A percentile compares a stretch with the other conserved stretches of the same genome.
Evolutionary conservation across 1,140 invertebrate species (phyloP).

Genomic region (Calephelis virginiensis): DNA sequence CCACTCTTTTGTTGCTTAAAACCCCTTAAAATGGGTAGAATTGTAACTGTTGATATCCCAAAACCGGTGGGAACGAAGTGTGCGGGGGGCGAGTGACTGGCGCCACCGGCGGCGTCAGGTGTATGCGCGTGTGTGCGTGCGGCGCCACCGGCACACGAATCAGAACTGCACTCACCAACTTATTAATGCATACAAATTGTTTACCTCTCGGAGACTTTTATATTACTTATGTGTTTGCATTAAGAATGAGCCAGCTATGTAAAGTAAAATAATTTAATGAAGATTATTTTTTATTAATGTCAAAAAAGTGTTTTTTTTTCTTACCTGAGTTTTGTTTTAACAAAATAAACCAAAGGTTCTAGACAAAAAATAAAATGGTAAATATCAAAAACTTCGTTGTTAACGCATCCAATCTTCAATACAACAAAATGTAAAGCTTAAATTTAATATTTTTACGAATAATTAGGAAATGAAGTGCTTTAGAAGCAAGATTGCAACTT

Average conservation of each 20-base stretch:
- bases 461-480: too few species aligned
- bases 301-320: too few species aligned
- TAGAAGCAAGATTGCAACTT: too few species aligned
- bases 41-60: constrained; percentile 34
- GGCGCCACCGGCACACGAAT: constrained; percentile 57
- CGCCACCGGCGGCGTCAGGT: constrained; percentile 74
- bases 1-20: too few species aligned
- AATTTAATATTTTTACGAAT: too few species aligned
- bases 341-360: too few species aligned
- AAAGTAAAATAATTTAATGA: not conserved
- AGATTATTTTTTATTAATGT: not conserved
- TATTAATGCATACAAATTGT: constrained; percentile 26
- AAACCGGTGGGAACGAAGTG: constrained; percentile 28
- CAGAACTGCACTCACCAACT: constrained; percentile 14
- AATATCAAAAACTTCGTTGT: too few species aligned
- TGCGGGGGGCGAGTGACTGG: constrained; percentile 48
- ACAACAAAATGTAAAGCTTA: too few species aligned
- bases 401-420: too few species aligned
- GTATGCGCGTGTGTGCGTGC: constrained; percentile 66
- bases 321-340: too few species aligned
- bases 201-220: constrained; percentile 40
- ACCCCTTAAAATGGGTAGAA: not conserved
- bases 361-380: too few species aligned
- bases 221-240: constrained; percentile 1
- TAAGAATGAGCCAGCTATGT: not conserved